phyloP scores from a whole-genome alignment of 2,888 invertebrate genomes.

The Leptinotarsa juncta region DNA sequence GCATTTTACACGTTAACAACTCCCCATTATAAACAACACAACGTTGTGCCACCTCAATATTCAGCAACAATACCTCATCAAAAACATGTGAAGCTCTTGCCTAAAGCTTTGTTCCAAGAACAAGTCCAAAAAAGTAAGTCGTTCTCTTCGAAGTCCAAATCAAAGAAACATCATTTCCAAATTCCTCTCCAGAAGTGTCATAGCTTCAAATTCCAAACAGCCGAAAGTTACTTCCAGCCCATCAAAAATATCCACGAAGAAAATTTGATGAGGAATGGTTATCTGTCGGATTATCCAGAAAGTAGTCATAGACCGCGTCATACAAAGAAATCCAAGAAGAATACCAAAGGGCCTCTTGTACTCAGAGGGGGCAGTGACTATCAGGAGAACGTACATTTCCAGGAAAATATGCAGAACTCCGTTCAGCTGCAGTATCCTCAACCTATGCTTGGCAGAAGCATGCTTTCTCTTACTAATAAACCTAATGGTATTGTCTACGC shows the following conservation, averaged over 20 bases:
- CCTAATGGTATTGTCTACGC: constrained; percentile 67
- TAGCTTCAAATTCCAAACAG: constrained; percentile 70
- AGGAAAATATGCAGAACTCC: constrained; percentile 61
- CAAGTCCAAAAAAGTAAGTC: constrained; percentile 64
- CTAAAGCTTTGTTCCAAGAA: constrained; percentile 63
- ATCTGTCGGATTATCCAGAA: constrained; percentile 61
- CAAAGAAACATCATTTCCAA: constrained; percentile 75
- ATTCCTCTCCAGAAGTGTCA: constrained; percentile 75
- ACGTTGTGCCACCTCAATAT: constrained; percentile 64
- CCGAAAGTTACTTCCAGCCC: constrained; percentile 74
- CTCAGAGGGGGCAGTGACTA: constrained; percentile 61
- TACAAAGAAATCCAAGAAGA: constrained; percentile 59
- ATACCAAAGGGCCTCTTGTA: constrained; percentile 62
- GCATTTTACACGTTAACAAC: constrained; percentile 67
- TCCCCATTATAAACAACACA: constrained; percentile 72
- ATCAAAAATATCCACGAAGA: constrained; percentile 72
- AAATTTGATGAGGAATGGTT: constrained; percentile 64
- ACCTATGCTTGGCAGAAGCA: constrained; percentile 57
- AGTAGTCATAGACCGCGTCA: constrained; percentile 52
- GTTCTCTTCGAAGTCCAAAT: constrained; percentile 62
- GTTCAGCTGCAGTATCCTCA: constrained; percentile 65
- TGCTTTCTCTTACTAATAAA: constrained; percentile 51
- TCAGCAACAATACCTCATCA: constrained; percentile 71
- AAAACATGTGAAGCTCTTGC: constrained; percentile 67
- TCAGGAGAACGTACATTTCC: constrained; percentile 60